Percentiles rank a stretch among this genome's conserved stretches.
These are phyloP conservation scores for Uloborus diversus DNA, from an alignment of 1,140 invertebrate species.

Conservation along the genomic window DNA sequence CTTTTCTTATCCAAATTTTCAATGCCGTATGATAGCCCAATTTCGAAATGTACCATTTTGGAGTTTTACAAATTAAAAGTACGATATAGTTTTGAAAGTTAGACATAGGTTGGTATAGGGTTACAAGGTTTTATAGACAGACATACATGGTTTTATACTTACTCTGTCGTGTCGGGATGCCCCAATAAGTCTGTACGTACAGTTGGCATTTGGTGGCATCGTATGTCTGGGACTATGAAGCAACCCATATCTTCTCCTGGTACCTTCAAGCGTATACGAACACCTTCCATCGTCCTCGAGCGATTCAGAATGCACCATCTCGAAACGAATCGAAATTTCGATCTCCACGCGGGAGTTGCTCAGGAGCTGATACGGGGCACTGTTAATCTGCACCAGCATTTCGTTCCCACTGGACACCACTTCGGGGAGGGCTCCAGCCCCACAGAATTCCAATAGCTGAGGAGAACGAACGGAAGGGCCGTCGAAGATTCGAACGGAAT, in stretches of 20 bases:
- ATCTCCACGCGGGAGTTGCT: conserved; percentile 77
- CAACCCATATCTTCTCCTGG: conserved; percentile 75
- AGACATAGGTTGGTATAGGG: no score
- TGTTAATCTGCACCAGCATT: conserved; percentile 86
- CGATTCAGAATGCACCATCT: conserved; percentile 57
- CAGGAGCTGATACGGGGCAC: conserved; percentile 87
- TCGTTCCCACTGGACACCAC: conserved; percentile 83
- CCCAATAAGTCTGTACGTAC: conserved; percentile 83
- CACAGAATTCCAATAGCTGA: conserved; percentile 88
- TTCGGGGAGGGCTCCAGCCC: conserved; percentile 82
- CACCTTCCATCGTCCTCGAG: conserved; percentile 68
- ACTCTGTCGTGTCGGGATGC: conserved; percentile 75
- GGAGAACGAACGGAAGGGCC: conserved; percentile 88
- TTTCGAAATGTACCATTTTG: no score
- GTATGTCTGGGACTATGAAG: conserved; percentile 83
- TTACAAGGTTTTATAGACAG: no score
- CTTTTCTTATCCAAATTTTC: no score
- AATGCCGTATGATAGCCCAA: no score
- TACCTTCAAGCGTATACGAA: conserved; percentile 84
- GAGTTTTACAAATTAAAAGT: no score
- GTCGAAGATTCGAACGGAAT: conserved; percentile 86
- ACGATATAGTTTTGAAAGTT: no score
- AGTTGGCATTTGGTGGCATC: conserved; percentile 83
- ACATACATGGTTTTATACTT: conserved; percentile 9
- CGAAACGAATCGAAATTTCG: conserved; percentile 84